Conservation (phyloP, 1,140 invertebrate species). For the Cryptotermes secundus region DNA sequence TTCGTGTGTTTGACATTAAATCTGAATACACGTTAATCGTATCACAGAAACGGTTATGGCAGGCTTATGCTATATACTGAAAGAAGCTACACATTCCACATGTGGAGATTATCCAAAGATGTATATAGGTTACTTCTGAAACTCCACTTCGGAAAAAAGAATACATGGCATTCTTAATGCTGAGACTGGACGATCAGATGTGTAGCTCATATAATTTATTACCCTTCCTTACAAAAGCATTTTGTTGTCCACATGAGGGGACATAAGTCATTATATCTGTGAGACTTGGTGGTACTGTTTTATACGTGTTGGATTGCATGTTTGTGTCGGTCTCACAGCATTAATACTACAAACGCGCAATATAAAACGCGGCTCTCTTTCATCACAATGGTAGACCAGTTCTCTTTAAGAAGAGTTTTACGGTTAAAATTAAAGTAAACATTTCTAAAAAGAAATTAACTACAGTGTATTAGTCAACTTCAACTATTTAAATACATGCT, state of each 20-base stretch:
- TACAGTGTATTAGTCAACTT: background rate
- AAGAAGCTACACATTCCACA: background rate
- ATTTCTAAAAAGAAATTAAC: background rate
- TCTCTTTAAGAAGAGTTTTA: background rate
- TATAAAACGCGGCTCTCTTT: background rate
- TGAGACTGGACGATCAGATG: background rate
- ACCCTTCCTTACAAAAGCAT: background rate
- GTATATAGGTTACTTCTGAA: background rate
- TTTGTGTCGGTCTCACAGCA: background rate
- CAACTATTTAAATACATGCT: background rate
- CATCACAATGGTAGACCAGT: background rate
- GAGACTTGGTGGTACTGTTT: background rate
- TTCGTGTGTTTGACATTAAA: too few species aligned
- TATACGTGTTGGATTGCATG: background rate
- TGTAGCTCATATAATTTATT: slow-evolving; percentile 10
- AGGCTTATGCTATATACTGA: background rate
- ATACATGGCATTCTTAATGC: background rate
- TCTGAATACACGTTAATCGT: too few species aligned
- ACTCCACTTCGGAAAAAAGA: background rate
- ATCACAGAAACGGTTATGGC: too few species aligned
- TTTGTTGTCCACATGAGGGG: background rate
- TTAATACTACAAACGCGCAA: background rate
- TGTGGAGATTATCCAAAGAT: background rate
- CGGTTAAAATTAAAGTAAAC: background rate
- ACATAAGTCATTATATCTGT: slow-evolving; percentile 15